Evolutionary conservation across 2,797 vertebrate species (phyloP), one percentile per base, ranked within the genome.

Genomic region (Neostethus bicornis): DNA sequence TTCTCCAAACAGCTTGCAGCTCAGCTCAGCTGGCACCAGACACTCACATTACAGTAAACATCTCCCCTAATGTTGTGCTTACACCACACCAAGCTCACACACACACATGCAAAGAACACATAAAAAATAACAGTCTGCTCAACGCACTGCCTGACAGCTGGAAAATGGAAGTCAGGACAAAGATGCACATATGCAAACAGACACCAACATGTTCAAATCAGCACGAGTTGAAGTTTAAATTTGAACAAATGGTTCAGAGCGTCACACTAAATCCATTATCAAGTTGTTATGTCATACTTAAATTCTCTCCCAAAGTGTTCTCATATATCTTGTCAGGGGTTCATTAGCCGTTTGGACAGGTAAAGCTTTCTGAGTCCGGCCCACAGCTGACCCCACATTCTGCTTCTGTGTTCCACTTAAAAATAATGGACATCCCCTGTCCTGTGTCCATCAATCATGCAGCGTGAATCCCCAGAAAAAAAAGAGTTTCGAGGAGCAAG

Each of bases 371-470:
- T 72, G 77, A 82, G 80, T 85, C 68, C 69, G 66, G 77, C 83
- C 83, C 71, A 39, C 57, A 51, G 76, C 73, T 88, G 87, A 88
- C 86, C 89, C 85, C 84, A 81, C 82, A 79, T 86, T 85, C 83
- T 84, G 78, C 81, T 66, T 80, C 81, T 85, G 87, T 89, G 83
- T 87, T 87, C 81, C 83, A 85, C 84, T 89, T 90, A 79, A 83
- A 89, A 90, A 82, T 90, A 90, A 90, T 89, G 89, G 89, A 88
- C 84, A 89, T 87, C 77, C 78, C 77, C 66, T 89, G 88, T 87
- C 87, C 84, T 9, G 37, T 83, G 54, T 85, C 87, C 85, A 90
- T 90, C 90, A 88, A 91, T 92, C 90, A 89, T 77, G 7, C 7
- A 19, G 61, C 39, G 2, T 70, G 73, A 78, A 85, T 70, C 52